Conservation (phyloP, 1,140 invertebrate genomes). For the Lamellibrachia luymesi region DNA sequence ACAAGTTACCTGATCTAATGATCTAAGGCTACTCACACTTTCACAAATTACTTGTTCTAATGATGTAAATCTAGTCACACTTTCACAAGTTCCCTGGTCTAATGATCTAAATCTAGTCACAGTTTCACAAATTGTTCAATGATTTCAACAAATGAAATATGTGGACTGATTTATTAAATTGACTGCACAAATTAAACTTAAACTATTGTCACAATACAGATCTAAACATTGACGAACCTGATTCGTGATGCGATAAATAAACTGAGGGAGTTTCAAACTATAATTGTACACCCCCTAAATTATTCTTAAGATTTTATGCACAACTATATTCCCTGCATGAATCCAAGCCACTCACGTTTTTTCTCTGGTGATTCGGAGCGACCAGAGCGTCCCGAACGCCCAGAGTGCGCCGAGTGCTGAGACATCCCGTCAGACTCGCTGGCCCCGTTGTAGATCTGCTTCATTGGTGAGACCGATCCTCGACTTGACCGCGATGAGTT, state of each 20-base stretch:
- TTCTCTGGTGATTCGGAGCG: background rate
- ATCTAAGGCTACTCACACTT: no score
- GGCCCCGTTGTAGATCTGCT: background rate
- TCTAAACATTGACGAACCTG: background rate
- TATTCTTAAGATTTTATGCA: no score
- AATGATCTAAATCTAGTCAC: no score
- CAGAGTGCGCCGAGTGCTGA: background rate
- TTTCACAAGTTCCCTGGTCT: no score
- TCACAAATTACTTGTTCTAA: no score
- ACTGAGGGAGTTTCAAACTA: no score
- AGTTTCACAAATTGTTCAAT: background rate
- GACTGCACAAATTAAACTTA: background rate
- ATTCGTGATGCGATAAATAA: no score
- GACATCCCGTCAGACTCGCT: background rate
- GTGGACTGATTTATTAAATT: background rate
- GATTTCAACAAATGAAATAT: background rate
- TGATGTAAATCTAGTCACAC: no score
- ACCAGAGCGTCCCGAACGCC: constrained; percentile 14
- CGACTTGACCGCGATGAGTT: background rate
- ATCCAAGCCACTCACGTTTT: background rate
- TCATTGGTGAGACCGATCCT: background rate
- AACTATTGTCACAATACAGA: background rate
- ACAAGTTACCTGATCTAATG: no score
- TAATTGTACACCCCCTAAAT: no score
- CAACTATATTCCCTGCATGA: no score